Evolutionary conservation across 1,140 invertebrate genomes (phyloP), one percentile per base, ranked within the genome.

Genomic region (Nasonia giraulti): DNA sequence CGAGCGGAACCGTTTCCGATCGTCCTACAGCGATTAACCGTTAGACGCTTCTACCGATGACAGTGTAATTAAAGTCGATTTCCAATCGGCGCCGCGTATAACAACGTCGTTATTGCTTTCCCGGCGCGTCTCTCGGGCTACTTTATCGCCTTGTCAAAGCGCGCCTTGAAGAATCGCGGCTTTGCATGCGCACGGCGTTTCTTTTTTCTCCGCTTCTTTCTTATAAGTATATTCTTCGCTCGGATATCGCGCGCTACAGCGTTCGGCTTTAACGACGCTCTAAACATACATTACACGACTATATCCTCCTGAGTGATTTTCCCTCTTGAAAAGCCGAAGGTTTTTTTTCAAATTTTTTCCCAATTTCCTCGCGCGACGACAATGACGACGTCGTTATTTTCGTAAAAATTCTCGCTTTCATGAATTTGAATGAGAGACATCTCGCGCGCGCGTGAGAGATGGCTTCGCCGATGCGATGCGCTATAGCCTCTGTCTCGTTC

Each of bases 41-140:
- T 77, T 77, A 83, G 74, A 31, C 37, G 17, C 40, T 8, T 7
- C 55, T 62, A 1, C 14, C 73, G n/a, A 82, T 76, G 81, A 66
- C 81, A 44, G 47, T 44, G 79, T 66, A 66, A 75, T 82, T 75
- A 82, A 68, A 77, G 74, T 27, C 33, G 62, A 77, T 83, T 83
- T 47, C 74, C 33, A 77, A 77, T 77, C 33, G 62, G 66, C 62
- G 27, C 12, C 31, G n/a, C 0, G 2, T 31, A 3, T 69, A 80
- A 69, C 62, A 79, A 66, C 78, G 62, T 80, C 78, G 40, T 68
- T 44, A 44, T 20, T 17, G 37, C 78, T 80, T 80, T 23, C 33
- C 33, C 77, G 50, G 8, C n/a, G 78, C 78, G 27, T 44, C 27
- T 27, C 1, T 0, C 55, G 50, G 0, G 12, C 50, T 55, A 79